Percentiles rank a stretch among this genome's conserved stretches.
Conservation (phyloP, 92 coral and sea anemone genomes). For the Ricordea florida region DNA sequence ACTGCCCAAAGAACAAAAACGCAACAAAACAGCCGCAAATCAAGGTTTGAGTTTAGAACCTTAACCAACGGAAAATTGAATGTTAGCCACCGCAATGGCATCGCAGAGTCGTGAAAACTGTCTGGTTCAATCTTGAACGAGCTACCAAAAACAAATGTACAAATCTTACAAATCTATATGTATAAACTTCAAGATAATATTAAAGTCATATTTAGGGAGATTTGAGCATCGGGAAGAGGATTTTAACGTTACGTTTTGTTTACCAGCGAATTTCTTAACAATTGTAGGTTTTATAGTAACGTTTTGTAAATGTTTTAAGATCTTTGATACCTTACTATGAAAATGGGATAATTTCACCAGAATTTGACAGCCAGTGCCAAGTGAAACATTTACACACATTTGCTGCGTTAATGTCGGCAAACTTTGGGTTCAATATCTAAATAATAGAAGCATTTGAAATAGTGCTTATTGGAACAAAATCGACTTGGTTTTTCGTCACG, state of each 20-base stretch:
- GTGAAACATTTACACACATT: neutral
- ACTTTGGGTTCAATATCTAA: neutral
- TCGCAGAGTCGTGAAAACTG: too few relatives aligned
- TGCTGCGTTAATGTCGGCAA: constrained; percentile 6
- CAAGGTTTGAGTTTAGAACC: constrained; percentile 13
- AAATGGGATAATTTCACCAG: neutral
- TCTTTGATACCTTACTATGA: neutral
- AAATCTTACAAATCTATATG: constrained; percentile 23
- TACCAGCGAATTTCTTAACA: neutral
- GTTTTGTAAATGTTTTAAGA: neutral
- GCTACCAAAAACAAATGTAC: too few relatives aligned
- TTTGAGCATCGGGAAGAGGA: constrained; percentile 1
- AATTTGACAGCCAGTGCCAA: neutral
- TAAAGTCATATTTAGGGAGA: constrained; percentile 9
- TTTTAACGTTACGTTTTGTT: neutral
- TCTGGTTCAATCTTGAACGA: too few relatives aligned
- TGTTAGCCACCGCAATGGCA: too few relatives aligned
- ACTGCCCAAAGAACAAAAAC: constrained; percentile 97
- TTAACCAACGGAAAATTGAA: too few relatives aligned
- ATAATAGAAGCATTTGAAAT: constrained; percentile 20
- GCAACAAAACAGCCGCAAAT: constrained; percentile 65
- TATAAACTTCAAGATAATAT: constrained; percentile 20
- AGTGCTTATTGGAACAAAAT: neutral
- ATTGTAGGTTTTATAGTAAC: constrained; percentile 22
- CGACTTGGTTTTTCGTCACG: neutral